phyloP scores from a whole-genome alignment of 2,797 vertebrate species.

The Bradypodion pumilum region DNA sequence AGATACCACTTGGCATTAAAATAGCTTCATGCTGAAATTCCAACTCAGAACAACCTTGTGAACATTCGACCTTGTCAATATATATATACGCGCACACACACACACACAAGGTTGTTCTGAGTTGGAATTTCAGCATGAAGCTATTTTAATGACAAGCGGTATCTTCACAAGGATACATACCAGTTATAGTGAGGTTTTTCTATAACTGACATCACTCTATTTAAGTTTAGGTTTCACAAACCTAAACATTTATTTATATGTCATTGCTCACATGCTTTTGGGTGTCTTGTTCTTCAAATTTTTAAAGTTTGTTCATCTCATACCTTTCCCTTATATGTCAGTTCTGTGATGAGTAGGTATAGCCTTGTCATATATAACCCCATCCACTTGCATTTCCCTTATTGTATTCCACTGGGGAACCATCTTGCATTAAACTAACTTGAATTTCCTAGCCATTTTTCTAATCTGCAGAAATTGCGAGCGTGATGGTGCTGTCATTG shows the following conservation, averaged over 20 bases:
- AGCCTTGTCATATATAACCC: background rate
- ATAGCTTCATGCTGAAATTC: too few species aligned
- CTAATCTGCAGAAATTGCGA: background rate
- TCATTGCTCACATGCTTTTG: background rate
- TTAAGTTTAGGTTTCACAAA: background rate
- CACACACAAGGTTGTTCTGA: background rate
- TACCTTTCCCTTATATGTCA: background rate
- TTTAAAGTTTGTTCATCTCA: background rate
- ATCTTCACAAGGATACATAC: background rate
- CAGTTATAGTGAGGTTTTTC: background rate
- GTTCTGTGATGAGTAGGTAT: background rate
- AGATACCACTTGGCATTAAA: too few species aligned
- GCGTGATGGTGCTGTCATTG: background rate
- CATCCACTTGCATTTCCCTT: background rate
- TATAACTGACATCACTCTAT: background rate
- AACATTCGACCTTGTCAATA: too few species aligned
- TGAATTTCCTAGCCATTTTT: background rate
- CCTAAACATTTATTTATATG: too few species aligned
- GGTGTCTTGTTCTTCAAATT: background rate
- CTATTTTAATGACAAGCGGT: conserved; percentile 4
- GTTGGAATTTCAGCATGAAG: conserved; percentile 33
- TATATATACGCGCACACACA: too few species aligned
- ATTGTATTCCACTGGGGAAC: background rate
- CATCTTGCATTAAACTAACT: background rate
- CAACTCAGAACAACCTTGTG: too few species aligned